A percentile compares a stretch with the other conserved stretches of the same genome.
Conservation (phyloP, 2,113 vertebrate species). For the Agelaius tricolor region DNA sequence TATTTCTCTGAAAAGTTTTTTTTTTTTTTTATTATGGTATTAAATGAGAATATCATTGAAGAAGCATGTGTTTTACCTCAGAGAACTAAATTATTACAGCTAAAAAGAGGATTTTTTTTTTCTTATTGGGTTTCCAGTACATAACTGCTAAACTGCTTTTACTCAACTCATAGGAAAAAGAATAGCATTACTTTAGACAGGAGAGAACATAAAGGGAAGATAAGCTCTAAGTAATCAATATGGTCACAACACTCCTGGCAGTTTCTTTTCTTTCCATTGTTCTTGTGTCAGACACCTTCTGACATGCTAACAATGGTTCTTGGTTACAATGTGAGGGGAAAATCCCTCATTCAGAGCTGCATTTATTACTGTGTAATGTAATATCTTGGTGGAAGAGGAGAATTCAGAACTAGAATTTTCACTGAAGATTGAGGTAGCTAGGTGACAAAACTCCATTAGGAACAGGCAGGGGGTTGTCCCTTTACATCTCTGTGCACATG, state of each 20-base stretch:
- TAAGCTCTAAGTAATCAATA: slow-evolving; percentile 8
- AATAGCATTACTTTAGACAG: not conserved
- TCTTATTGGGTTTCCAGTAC: not conserved
- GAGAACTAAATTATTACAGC: not conserved
- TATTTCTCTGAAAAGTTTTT: rapidly evolving
- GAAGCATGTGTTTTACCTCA: not conserved
- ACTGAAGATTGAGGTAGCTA: not conserved
- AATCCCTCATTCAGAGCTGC: not conserved
- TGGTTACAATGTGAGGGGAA: not conserved
- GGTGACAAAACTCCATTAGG: not conserved
- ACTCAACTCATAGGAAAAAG: not conserved
- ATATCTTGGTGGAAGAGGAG: not conserved
- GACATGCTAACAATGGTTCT: not conserved
- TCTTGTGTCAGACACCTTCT: not conserved
- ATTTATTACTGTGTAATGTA: not conserved
- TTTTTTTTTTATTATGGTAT: not conserved
- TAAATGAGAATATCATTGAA: not conserved
- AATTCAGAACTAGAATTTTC: not conserved
- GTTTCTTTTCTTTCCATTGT: not conserved
- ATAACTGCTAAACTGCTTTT: not conserved
- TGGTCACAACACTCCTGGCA: not conserved
- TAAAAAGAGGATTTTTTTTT: not conserved
- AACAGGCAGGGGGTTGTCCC: not conserved
- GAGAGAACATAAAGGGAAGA: not conserved
- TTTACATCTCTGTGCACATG: not conserved